Evolutionary conservation across 1,140 invertebrate species (phyloP).

Genomic region (silkworm (Bombyx mori)): DNA sequence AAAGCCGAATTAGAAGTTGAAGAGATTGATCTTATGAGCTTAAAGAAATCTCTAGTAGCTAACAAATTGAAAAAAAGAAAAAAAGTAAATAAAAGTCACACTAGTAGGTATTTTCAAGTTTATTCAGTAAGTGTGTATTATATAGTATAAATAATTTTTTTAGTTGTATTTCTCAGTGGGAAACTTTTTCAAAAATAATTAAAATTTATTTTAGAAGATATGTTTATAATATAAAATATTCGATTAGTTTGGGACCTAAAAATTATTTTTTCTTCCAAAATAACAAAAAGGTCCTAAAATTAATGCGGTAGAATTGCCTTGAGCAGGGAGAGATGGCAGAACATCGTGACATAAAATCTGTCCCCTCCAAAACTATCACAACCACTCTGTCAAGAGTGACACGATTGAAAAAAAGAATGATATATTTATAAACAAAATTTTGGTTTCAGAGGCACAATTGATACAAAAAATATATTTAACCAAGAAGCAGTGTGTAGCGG

Average conservation of each 20-base stretch:
- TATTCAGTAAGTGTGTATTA: background rate
- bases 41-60: constrained; percentile 12
- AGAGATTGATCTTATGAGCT: constrained; percentile 7
- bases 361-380: background rate
- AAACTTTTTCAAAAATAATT: no score
- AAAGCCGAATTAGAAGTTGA: constrained; percentile 22
- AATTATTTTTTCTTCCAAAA: background rate
- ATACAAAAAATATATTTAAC: constrained; percentile 33
- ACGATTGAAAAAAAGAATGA: background rate
- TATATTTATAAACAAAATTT: background rate
- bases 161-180: no score
- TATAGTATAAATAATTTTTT: no score
- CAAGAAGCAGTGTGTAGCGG: constrained; percentile 36
- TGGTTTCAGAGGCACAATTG: constrained; percentile 18
- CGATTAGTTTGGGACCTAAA: background rate
- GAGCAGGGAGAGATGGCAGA: no score
- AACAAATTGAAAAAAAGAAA: constrained; percentile 13
- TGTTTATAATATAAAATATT: background rate
- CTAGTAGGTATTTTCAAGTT: constrained; percentile 5
- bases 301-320: background rate
- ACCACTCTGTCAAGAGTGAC: no score
- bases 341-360: background rate
- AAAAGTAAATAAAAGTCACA: constrained; percentile 20
- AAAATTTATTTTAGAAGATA: background rate
- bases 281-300: background rate